phyloP scores from a whole-genome alignment of 2,797 vertebrate genomes.

The Mormyrus proboscirostris region DNA sequence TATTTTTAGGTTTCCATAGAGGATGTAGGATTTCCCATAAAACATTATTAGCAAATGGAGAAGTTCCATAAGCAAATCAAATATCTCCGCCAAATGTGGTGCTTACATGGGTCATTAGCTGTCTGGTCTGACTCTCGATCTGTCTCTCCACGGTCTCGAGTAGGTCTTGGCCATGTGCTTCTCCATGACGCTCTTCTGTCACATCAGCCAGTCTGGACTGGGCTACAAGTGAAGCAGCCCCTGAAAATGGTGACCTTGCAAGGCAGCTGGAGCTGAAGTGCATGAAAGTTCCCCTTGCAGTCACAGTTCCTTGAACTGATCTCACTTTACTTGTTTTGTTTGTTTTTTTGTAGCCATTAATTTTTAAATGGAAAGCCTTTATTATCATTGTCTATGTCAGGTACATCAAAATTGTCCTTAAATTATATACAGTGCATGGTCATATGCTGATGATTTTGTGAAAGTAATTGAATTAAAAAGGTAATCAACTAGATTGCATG shows the following conservation, averaged over 20 bases:
- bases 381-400: background rate
- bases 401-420: background rate
- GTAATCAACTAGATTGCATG: background rate
- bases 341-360: background rate
- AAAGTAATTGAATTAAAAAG: background rate
- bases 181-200: conserved; percentile 70
- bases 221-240: conserved; percentile 58
- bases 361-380: background rate
- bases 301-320: background rate
- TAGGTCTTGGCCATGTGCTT: conserved; percentile 75
- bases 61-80: background rate
- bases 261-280: background rate
- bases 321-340: background rate
- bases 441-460: background rate
- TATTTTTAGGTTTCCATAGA: background rate
- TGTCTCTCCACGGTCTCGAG: conserved; percentile 6
- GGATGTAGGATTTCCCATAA: background rate
- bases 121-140: background rate
- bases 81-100: background rate
- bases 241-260: background rate
- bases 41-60: background rate
- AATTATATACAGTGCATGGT: background rate
- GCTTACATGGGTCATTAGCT: background rate
- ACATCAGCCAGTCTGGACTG: conserved; percentile 63
- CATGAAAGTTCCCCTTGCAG: background rate